Conservation (phyloP, 2,888 invertebrate species). For the Andricus curvator region DNA sequence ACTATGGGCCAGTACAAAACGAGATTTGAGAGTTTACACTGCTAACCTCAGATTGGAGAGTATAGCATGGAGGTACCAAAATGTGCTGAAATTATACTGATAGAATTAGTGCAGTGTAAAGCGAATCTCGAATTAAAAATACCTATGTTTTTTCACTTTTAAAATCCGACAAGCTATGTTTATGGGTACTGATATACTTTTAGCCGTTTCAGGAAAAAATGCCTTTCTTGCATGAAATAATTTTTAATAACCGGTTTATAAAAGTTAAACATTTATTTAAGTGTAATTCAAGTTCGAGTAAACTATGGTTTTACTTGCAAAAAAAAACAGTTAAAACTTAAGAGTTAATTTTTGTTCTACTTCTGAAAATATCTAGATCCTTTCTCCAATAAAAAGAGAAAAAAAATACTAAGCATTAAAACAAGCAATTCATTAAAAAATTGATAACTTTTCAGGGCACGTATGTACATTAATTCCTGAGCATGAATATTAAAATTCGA, state of each 20-base stretch:
- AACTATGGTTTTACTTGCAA: too few species aligned
- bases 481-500: not conserved
- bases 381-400: not conserved
- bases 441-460: not conserved
- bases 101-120: too few species aligned
- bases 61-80: too few species aligned
- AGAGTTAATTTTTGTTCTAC: not conserved
- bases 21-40: too few species aligned
- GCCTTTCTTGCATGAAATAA: not conserved
- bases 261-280: not conserved
- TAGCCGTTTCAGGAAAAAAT: not conserved
- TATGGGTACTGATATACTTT: not conserved
- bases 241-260: not conserved
- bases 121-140: too few species aligned
- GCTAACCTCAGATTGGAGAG: too few species aligned
- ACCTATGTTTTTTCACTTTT: too few species aligned
- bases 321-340: too few species aligned
- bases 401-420: not conserved
- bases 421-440: not conserved
- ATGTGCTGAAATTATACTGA: too few species aligned
- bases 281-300: too few species aligned
- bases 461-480: conserved; percentile 1
- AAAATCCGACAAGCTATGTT: too few species aligned
- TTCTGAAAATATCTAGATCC: not conserved
- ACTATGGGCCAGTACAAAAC: too few species aligned